Conservation (phyloP, 2,888 invertebrate genomes). For the Temnothorax unifasciatus region DNA sequence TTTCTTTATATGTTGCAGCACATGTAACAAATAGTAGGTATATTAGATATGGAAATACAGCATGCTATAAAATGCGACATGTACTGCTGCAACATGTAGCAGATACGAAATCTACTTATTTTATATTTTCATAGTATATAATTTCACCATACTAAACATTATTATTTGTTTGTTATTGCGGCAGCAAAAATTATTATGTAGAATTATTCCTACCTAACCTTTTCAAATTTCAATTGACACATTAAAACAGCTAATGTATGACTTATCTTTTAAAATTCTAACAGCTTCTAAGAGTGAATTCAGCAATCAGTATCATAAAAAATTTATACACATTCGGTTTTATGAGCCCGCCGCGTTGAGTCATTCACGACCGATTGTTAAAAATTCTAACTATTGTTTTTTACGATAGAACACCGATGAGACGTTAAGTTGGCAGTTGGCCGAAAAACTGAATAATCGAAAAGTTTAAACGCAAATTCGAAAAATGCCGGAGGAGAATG, state of each 20-base stretch:
- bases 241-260: background rate
- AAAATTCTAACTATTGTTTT: constrained; percentile 26
- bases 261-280: constrained; percentile 1
- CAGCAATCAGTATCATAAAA: background rate
- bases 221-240: background rate
- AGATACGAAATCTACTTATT: background rate
- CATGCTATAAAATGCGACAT: background rate
- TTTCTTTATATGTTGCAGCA: background rate
- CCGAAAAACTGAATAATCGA: background rate
- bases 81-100: background rate
- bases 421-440: background rate
- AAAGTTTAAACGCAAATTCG: background rate
- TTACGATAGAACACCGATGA: background rate
- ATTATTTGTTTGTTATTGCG: background rate
- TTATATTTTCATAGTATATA: background rate
- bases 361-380: background rate
- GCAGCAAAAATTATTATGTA: background rate
- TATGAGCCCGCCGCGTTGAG: background rate
- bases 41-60: background rate
- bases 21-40: background rate
- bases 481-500: constrained; percentile 53
- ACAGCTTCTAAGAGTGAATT: background rate
- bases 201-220: background rate
- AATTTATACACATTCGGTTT: background rate
- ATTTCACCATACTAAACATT: background rate